Evolutionary conservation across 2,888 invertebrate genomes (phyloP).

Genomic region (Phaonia tiefii): DNA sequence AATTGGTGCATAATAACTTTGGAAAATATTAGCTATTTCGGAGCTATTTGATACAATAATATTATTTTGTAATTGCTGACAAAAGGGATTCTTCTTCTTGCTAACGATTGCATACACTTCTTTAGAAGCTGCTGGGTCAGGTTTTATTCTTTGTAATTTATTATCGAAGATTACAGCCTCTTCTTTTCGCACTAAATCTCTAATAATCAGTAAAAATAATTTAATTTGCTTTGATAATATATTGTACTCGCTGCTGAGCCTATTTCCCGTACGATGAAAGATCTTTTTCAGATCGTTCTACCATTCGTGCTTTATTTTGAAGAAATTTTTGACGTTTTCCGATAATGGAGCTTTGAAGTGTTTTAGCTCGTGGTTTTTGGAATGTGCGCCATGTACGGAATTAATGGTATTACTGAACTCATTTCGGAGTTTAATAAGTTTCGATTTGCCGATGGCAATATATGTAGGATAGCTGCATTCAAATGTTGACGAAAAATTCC

Average conservation of each 20-base stretch:
- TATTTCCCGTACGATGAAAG: slow-evolving; percentile 4
- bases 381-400: not conserved
- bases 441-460: not conserved
- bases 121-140: no score
- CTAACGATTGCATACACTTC: not conserved
- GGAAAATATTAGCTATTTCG: not conserved
- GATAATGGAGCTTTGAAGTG: not conserved
- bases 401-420: not conserved
- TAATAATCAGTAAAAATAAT: not conserved
- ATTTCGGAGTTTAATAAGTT: not conserved
- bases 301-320: slow-evolving; percentile 14
- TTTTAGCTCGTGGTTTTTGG: not conserved
- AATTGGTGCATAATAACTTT: not conserved
- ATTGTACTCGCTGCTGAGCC: not conserved
- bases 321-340: slow-evolving; percentile 11
- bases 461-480: not conserved
- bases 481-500: slow-evolving; percentile 6
- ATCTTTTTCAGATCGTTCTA: slow-evolving; percentile 12
- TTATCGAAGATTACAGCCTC: not conserved
- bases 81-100: not conserved
- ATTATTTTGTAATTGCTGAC: not conserved
- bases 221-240: slow-evolving; percentile 15
- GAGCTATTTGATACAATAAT: not conserved
- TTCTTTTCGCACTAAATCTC: not conserved
- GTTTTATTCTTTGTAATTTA: not conserved